Evolutionary conservation across 2,888 invertebrate genomes (phyloP).

Genomic region (Mechanitis messenoides): DNA sequence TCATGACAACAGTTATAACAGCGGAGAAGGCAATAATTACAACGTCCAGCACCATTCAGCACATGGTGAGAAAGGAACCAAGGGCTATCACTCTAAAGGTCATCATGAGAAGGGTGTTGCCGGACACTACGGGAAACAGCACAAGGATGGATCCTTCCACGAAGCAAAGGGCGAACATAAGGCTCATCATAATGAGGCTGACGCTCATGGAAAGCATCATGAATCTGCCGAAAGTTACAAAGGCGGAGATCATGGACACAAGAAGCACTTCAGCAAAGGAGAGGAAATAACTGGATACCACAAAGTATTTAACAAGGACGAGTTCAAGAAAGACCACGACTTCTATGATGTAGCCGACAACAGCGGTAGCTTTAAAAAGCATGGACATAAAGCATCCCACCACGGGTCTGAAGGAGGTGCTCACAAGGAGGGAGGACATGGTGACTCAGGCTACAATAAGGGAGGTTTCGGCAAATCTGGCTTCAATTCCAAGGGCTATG

Average conservation of each 20-base stretch:
- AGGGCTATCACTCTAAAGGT: constrained; percentile 73
- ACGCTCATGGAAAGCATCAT: constrained; percentile 74
- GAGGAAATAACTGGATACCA: constrained; percentile 83
- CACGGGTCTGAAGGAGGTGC: constrained; percentile 75
- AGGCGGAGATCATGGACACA: constrained; percentile 76
- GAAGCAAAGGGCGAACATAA: constrained; percentile 74
- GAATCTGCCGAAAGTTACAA: constrained; percentile 71
- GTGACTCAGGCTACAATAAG: constrained; percentile 71
- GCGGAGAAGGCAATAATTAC: constrained; percentile 69
- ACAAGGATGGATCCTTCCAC: constrained; percentile 71
- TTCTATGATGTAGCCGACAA: constrained; percentile 85
- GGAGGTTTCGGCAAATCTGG: constrained; percentile 76
- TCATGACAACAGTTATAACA: constrained; percentile 45
- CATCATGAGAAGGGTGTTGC: constrained; percentile 75
- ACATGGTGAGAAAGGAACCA: constrained; percentile 74
- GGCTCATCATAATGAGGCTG: constrained; percentile 72
- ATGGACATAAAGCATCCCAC: constrained; percentile 74
- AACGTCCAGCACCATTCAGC: constrained; percentile 65
- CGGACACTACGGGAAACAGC: constrained; percentile 73
- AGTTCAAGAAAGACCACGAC: constrained; percentile 85
- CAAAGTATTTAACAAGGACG: constrained; percentile 85
- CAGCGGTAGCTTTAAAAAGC: constrained; percentile 80
- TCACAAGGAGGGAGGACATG: constrained; percentile 74
- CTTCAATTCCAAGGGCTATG: constrained; percentile 74
- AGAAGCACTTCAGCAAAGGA: constrained; percentile 80